These are phyloP conservation scores for Protobothrops mucrosquamatus DNA, from an alignment of 2,113 vertebrate genomes.

Conservation along the genomic window DNA sequence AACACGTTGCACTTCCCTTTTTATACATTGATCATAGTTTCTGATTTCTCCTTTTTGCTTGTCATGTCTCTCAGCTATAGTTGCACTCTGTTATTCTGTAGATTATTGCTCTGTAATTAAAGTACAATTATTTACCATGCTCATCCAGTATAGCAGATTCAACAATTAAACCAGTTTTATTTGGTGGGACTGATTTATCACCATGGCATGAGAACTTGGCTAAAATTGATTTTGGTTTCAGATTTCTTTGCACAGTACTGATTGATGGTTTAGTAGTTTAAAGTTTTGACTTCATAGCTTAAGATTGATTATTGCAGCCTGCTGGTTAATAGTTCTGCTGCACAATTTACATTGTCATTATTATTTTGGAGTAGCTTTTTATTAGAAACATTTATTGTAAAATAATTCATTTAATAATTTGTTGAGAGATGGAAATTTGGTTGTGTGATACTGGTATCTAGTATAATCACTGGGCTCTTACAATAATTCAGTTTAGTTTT, in stretches of 20 bases:
- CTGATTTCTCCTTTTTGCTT: neutral
- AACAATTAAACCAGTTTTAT: constrained; percentile 36
- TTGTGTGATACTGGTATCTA: constrained; percentile 11
- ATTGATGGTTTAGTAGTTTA: constrained; percentile 60
- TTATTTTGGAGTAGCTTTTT: constrained; percentile 50
- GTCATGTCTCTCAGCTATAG: neutral
- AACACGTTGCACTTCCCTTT: neutral
- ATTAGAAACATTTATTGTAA: constrained; percentile 56
- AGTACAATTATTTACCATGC: constrained; percentile 26
- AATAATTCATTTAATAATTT: constrained; percentile 56
- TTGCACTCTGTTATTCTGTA: neutral
- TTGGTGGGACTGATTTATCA: constrained; percentile 63
- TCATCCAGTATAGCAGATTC: constrained; percentile 15
- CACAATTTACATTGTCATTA: constrained; percentile 55
- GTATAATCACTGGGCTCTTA: constrained; percentile 20
- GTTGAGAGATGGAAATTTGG: constrained; percentile 47
- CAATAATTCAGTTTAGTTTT: constrained; percentile 33
- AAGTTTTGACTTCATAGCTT: constrained; percentile 53
- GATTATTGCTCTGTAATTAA: constrained; percentile 19
- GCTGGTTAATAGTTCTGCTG: constrained; percentile 67
- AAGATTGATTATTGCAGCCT: constrained; percentile 60
- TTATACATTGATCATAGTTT: neutral
- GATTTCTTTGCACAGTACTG: constrained; percentile 55
- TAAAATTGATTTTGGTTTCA: constrained; percentile 51
- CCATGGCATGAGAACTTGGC: constrained; percentile 56